These are phyloP conservation scores for Callosobruchus maculatus DNA, from an alignment of 2,888 invertebrate genomes.

Conservation along the genomic window DNA sequence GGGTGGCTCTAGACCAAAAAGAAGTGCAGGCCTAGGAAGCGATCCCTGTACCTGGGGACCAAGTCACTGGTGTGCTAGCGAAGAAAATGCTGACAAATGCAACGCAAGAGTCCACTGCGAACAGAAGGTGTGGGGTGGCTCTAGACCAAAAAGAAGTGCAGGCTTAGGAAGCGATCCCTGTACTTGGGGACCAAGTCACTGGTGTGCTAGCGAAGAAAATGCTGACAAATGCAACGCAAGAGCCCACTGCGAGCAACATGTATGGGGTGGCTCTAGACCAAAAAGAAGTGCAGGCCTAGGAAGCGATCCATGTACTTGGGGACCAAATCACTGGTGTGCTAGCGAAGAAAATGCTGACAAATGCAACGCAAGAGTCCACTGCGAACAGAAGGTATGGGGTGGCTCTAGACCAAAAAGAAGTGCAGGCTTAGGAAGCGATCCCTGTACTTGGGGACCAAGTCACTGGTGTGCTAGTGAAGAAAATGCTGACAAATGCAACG, in stretches of 20 bases:
- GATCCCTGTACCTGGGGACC: neutral
- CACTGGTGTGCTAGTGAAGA: conserved; percentile 66
- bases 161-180: neutral
- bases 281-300: neutral
- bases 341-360: conserved; percentile 49
- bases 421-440: conserved; percentile 36
- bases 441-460: conserved; percentile 46
- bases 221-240: neutral
- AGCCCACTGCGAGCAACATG: neutral
- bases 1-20: neutral
- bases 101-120: conserved; percentile 15
- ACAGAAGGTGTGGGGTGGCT: neutral
- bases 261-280: neutral
- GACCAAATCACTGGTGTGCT: conserved; percentile 70
- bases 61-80: neutral
- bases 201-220: neutral
- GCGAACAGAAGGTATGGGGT: neutral
- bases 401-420: neutral
- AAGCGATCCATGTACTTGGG: neutral
- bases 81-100: conserved; percentile 36
- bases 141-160: neutral
- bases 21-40: neutral
- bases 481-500: conserved; percentile 51
- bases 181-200: neutral
- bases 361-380: conserved; percentile 28